A percentile compares a stretch with the other conserved stretches of the same genome.
These are phyloP conservation scores for Apotomis capreana DNA, from an alignment of 2,888 invertebrate genomes.

Conservation along the genomic window DNA sequence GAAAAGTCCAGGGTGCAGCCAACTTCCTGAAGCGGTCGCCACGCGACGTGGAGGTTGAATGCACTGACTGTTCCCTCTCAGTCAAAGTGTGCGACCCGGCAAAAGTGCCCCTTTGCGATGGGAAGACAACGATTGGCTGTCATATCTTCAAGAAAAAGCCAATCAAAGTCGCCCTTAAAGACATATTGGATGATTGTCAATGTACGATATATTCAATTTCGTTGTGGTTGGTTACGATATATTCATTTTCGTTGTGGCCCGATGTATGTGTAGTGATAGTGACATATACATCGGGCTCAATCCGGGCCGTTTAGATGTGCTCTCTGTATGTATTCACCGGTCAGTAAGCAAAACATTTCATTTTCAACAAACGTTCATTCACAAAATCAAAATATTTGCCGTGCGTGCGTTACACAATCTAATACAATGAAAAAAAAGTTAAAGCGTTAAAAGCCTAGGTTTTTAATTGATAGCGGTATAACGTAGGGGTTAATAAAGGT, in stretches of 20 bases:
- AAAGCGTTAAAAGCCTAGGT: too few species aligned
- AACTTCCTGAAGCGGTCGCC: constrained; percentile 70
- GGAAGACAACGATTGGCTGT: constrained; percentile 50
- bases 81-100: constrained; percentile 64
- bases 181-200: constrained; percentile 63
- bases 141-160: constrained; percentile 62
- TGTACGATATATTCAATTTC: constrained; percentile 18
- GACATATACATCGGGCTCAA: too few species aligned
- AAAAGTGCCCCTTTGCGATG: constrained; percentile 62
- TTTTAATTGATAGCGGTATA: too few species aligned
- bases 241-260: not conserved
- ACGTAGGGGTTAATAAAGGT: too few species aligned
- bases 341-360: too few species aligned
- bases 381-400: too few species aligned
- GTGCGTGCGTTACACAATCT: too few species aligned
- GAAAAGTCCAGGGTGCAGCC: constrained; percentile 66
- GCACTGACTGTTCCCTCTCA: constrained; percentile 55
- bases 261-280: too few species aligned
- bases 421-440: too few species aligned
- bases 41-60: constrained; percentile 68
- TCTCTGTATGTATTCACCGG: too few species aligned
- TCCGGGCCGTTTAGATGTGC: too few species aligned
- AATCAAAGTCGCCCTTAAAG: constrained; percentile 65
- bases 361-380: too few species aligned
- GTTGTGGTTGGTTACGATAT: constrained; percentile 1